phyloP scores from a whole-genome alignment of 2,888 invertebrate species.

The Seira musarum region DNA sequence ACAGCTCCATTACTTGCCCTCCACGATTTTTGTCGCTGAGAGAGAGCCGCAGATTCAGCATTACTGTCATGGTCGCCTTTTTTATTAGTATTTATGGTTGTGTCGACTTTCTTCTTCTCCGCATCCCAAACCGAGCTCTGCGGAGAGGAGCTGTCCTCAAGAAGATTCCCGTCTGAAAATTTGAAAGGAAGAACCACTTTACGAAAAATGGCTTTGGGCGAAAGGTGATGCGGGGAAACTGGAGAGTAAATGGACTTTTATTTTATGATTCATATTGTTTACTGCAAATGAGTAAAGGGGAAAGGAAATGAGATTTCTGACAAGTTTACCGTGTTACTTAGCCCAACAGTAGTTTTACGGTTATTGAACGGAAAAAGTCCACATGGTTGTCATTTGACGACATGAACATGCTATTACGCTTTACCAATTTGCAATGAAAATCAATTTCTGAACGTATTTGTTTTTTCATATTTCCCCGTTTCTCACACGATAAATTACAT shows the following conservation, averaged over 20 bases:
- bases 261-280: slow-evolving; percentile 2
- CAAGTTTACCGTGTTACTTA: neutral
- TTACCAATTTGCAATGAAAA: neutral
- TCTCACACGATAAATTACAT: neutral
- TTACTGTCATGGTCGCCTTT: neutral
- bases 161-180: neutral
- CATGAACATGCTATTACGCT: neutral
- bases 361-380: neutral
- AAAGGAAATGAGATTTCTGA: slow-evolving; percentile 3
- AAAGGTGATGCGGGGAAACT: neutral
- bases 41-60: neutral
- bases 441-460: neutral
- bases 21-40: neutral
- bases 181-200: neutral
- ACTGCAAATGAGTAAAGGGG: slow-evolving; percentile 2
- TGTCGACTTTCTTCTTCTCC: neutral
- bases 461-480: neutral
- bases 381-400: neutral
- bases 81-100: neutral
- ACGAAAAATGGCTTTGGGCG: neutral
- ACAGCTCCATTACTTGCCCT: slow-evolving; percentile 3
- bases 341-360: neutral
- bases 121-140: neutral
- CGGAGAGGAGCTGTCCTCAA: neutral
- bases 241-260: neutral